Evolutionary conservation across 1,140 invertebrate species (phyloP), one percentile per base, ranked within the genome.

Genomic region (Euschistus heros): DNA sequence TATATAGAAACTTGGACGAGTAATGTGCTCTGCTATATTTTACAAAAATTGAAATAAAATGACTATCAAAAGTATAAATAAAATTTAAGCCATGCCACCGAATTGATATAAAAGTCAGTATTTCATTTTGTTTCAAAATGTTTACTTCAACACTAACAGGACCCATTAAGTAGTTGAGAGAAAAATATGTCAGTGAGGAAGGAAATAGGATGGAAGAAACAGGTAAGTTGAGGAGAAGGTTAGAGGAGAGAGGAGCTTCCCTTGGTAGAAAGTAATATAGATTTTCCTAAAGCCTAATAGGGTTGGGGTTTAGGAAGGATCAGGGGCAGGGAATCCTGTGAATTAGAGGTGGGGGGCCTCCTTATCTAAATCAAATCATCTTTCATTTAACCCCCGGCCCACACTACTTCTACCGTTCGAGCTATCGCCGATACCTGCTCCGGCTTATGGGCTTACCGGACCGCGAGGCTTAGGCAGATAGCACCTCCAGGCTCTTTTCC

Each of bases 341-440:
- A 57, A 57, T 57, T 57, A 57, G 24, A 26, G 54, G 24, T 37
- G 33, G 54, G 54, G 54, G 18, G 18, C 24, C 54, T 20, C 24
- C 54, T 57, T 57, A 57, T 57, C 54, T 57, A 57, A 57, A 57
- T 57, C 54, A 57, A 57, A 57, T 57, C 54, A 57, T 57, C 54
- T 57, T 57, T 57, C 54, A 57, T 57, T 57, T 57, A 57, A 57
- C 18, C 24, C 52, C 24, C 33, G 33, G 8, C 33, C 33, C 24
- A 57, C 47, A 50, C 47, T 50, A 57, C 54, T 24, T 24, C 54
- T 57, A 57, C 18, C 54, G 33, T 37, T 37, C 33, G 33, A 37
- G 33, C 6, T 37, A 37, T 37, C 33, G 33, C 4, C 33, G 33
- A 37, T 57, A 57, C 24, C 54, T 22, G 15, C 10, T 18, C 24